Evolutionary conservation across 2,888 invertebrate species (phyloP).

Genomic region (Himalopsyche kuldschensis): DNA sequence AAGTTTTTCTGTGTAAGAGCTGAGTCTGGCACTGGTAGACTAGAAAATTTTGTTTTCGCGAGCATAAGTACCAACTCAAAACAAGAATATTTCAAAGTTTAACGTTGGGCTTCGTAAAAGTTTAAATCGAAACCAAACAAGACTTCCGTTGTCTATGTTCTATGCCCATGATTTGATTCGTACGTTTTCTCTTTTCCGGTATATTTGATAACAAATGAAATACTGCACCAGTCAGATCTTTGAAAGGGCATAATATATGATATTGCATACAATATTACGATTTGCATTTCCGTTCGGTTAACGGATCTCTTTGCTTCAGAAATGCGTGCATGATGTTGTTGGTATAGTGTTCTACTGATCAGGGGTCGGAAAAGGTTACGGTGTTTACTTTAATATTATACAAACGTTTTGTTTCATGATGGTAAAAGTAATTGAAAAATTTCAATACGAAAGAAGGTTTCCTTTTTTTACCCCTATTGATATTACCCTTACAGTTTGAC

Average conservation of each 20-base stretch:
- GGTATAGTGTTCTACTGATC: neutral
- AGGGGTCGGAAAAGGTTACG: neutral
- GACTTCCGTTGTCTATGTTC: neutral
- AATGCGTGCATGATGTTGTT: neutral
- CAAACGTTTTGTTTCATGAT: neutral
- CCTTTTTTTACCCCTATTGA: too few species aligned
- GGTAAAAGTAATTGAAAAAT: neutral
- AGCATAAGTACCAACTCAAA: neutral
- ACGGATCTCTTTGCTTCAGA: neutral
- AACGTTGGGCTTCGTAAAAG: neutral
- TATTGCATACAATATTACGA: neutral
- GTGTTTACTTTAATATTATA: neutral
- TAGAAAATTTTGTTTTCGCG: neutral
- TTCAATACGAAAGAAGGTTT: neutral
- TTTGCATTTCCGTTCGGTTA: neutral
- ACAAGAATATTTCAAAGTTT: neutral
- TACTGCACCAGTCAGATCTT: neutral
- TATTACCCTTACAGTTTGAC: too few species aligned
- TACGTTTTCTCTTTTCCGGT: neutral
- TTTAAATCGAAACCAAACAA: neutral
- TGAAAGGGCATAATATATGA: neutral
- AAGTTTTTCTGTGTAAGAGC: neutral
- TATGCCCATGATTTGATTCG: neutral
- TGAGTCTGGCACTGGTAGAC: neutral
- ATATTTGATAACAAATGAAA: neutral